phyloP scores from a whole-genome alignment of 2,888 invertebrate genomes.

The Podotricha telesiphe region DNA sequence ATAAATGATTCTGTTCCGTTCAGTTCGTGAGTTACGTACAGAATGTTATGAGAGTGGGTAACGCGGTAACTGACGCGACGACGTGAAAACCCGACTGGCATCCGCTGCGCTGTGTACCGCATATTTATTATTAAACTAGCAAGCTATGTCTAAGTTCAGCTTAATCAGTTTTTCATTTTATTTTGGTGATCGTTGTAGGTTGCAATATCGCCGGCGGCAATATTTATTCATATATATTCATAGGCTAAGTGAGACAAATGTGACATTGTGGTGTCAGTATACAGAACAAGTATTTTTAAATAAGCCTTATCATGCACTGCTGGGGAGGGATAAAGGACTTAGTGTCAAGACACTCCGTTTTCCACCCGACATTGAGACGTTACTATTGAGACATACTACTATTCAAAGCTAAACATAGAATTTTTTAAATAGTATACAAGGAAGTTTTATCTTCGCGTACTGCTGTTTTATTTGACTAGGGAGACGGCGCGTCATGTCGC shows the following conservation, averaged over 20 bases:
- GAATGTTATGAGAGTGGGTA: background rate
- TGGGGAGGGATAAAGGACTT: too few species aligned
- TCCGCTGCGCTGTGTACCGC: conserved; percentile 15
- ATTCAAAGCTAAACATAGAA: too few species aligned
- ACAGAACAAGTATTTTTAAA: too few species aligned
- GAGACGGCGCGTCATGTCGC: conserved; percentile 10
- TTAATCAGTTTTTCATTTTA: background rate
- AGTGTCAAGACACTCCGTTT: too few species aligned
- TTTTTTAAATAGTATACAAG: too few species aligned
- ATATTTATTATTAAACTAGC: conserved; percentile 9
- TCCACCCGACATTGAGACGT: too few species aligned
- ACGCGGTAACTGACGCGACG: background rate
- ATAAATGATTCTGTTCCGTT: background rate
- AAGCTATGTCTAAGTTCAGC: background rate
- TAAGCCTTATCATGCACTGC: too few species aligned
- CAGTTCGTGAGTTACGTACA: background rate
- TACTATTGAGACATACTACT: too few species aligned
- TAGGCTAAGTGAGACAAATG: background rate
- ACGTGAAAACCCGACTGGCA: conserved; percentile 10
- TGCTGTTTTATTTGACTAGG: conserved; percentile 2
- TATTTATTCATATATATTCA: too few species aligned
- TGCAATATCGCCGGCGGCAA: too few species aligned
- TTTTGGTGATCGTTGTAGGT: background rate
- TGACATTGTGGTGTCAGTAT: too few species aligned
- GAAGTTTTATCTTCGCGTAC: too few species aligned